Evolutionary conservation across 2,113 vertebrate species (phyloP).

Genomic region (Serranochromis macrocephalus): DNA sequence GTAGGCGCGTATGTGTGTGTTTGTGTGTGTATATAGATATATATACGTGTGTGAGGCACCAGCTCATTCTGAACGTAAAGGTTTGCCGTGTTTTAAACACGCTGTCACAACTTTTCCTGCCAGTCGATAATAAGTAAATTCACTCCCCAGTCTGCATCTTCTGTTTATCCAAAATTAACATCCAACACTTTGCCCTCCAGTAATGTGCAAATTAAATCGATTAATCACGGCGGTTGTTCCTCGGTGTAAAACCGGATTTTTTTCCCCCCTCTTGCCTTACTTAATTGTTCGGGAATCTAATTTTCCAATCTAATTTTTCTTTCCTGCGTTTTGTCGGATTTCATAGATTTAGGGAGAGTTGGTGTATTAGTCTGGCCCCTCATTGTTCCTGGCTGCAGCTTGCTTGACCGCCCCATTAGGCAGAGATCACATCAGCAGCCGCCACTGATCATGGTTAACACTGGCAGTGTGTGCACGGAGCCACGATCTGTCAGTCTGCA

Average conservation of each 20-base stretch:
- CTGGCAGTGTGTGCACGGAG: constrained; percentile 68
- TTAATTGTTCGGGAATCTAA: constrained; percentile 94
- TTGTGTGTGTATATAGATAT: neutral
- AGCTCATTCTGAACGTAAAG: neutral
- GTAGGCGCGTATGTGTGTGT: neutral
- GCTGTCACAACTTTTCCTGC: constrained; percentile 43
- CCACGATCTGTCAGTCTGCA: constrained; percentile 72
- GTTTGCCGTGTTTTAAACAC: neutral
- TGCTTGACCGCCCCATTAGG: constrained; percentile 98
- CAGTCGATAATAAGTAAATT: constrained; percentile 83
- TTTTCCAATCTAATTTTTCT: constrained; percentile 75
- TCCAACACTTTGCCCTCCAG: constrained; percentile 85
- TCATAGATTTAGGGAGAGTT: constrained; percentile 77
- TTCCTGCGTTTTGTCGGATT: constrained; percentile 77
- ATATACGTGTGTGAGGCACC: neutral
- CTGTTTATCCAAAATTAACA: constrained; percentile 92
- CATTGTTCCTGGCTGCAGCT: constrained; percentile 94
- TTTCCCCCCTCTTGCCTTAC: constrained; percentile 72
- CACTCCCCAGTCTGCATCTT: constrained; percentile 75
- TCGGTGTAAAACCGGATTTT: constrained; percentile 73
- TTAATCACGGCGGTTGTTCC: constrained; percentile 71
- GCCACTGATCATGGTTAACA: constrained; percentile 83
- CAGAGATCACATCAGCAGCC: constrained; percentile 88
- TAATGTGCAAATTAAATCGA: constrained; percentile 74
- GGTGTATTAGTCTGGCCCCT: constrained; percentile 61